These are phyloP conservation scores for Oligia fasciuncula DNA, from an alignment of 2,888 invertebrate genomes.

Conservation along the genomic window DNA sequence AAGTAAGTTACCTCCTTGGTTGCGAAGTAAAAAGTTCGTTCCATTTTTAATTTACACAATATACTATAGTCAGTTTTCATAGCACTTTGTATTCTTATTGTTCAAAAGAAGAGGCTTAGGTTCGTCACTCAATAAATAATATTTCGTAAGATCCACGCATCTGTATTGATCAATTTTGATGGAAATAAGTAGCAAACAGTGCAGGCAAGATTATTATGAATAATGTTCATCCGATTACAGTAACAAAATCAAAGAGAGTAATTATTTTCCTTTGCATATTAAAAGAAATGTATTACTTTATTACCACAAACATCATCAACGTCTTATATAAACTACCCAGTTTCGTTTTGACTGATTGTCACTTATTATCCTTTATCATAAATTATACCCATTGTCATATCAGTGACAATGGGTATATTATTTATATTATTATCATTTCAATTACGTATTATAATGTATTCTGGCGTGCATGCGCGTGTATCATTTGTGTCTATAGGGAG, in stretches of 20 bases:
- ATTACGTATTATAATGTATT: slow-evolving; percentile 21
- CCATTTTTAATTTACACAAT: no score
- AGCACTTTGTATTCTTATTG: neutral
- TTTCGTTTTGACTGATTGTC: slow-evolving; percentile 9
- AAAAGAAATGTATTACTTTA: slow-evolving; percentile 18
- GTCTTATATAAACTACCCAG: neutral
- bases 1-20: no score
- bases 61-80: no score
- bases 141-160: slow-evolving; percentile 7
- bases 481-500: slow-evolving; percentile 6
- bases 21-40: no score
- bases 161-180: slow-evolving; percentile 12
- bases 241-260: slow-evolving; percentile 18
- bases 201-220: slow-evolving; percentile 15
- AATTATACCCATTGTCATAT: slow-evolving; percentile 18
- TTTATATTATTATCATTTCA: no score
- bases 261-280: slow-evolving; percentile 4
- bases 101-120: neutral
- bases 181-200: slow-evolving; percentile 12
- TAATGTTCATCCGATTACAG: slow-evolving; percentile 32
- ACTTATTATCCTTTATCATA: slow-evolving; percentile 2
- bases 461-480: slow-evolving; percentile 4
- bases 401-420: neutral
- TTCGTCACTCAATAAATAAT: no score
- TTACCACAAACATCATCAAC: neutral